These are phyloP conservation scores for Trachurus trachurus DNA, from an alignment of 2,797 vertebrate species.

Conservation along the genomic window DNA sequence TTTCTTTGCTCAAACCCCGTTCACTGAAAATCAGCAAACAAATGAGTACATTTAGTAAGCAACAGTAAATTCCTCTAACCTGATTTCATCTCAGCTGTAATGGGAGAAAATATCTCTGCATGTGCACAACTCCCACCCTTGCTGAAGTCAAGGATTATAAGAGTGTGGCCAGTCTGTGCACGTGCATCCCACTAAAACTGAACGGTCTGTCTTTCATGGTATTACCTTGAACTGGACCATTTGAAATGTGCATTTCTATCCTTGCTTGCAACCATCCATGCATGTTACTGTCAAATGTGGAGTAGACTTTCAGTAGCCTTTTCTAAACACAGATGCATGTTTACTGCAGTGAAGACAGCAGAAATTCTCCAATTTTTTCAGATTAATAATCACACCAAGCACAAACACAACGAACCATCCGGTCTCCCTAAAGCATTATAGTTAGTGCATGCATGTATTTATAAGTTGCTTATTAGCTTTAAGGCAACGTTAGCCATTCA, in stretches of 20 bases:
- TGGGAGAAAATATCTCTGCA: slow-evolving; percentile 30
- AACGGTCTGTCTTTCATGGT: slow-evolving; percentile 31
- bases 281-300: slow-evolving; percentile 34
- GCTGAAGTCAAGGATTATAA: slow-evolving; percentile 30
- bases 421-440: no score
- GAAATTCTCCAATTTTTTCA: background rate
- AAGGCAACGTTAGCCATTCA: no score
- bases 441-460: no score
- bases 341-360: background rate
- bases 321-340: background rate
- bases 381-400: background rate
- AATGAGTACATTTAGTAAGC: slow-evolving; percentile 27
- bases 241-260: slow-evolving; percentile 52
- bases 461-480: no score
- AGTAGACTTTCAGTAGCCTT: slow-evolving; percentile 5
- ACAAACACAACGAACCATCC: no score
- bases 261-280: slow-evolving; percentile 33
- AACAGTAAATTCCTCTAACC: slow-evolving; percentile 48
- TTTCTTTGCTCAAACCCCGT: slow-evolving; percentile 12
- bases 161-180: slow-evolving; percentile 7
- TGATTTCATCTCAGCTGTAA: slow-evolving; percentile 52
- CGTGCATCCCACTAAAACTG: slow-evolving; percentile 8
- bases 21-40: slow-evolving; percentile 46
- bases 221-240: slow-evolving; percentile 41
- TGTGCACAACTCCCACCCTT: slow-evolving; percentile 12